Evolutionary conservation across 1,140 invertebrate species (phyloP).

Genomic region (Drusus annulatus): DNA sequence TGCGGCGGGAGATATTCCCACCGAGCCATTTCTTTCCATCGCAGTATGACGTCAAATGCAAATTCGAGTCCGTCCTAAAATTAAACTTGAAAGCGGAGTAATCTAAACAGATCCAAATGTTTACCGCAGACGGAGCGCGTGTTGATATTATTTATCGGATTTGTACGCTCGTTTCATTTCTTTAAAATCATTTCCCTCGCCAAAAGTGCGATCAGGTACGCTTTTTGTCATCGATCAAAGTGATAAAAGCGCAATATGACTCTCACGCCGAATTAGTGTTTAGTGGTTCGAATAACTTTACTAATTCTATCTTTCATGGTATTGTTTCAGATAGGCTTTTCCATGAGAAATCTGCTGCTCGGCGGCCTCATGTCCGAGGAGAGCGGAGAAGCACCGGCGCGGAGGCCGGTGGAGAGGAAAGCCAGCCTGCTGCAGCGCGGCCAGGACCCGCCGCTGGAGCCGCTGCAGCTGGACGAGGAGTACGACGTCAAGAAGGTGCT

Average conservation of each 20-base stretch:
- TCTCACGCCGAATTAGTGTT: background rate
- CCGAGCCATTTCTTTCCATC: constrained; percentile 2
- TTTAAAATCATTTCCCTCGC: too few relatives aligned
- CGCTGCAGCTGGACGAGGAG: constrained; percentile 74
- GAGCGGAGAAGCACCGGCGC: constrained; percentile 61
- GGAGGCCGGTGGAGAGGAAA: constrained; percentile 60
- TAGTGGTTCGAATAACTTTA: background rate
- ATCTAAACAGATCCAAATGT: constrained; percentile 34
- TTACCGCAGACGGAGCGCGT: background rate
- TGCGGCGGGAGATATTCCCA: background rate
- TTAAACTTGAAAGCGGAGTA: constrained; percentile 31
- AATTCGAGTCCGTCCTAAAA: constrained; percentile 2
- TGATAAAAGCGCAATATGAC: too few relatives aligned
- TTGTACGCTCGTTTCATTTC: background rate
- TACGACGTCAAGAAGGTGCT: constrained; percentile 78
- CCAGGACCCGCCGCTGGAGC: constrained; percentile 72
- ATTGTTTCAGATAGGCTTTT: constrained; percentile 28
- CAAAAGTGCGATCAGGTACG: too few relatives aligned
- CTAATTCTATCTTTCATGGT: background rate
- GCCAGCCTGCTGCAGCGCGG: constrained; percentile 67
- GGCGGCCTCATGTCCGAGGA: constrained; percentile 44
- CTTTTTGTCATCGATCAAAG: too few relatives aligned
- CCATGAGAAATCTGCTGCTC: constrained; percentile 52
- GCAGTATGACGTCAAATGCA: constrained; percentile 29
- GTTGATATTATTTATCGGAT: constrained; percentile 11